Evolutionary conservation across 2,888 invertebrate genomes (phyloP).

Genomic region (Pedicia rivosa): DNA sequence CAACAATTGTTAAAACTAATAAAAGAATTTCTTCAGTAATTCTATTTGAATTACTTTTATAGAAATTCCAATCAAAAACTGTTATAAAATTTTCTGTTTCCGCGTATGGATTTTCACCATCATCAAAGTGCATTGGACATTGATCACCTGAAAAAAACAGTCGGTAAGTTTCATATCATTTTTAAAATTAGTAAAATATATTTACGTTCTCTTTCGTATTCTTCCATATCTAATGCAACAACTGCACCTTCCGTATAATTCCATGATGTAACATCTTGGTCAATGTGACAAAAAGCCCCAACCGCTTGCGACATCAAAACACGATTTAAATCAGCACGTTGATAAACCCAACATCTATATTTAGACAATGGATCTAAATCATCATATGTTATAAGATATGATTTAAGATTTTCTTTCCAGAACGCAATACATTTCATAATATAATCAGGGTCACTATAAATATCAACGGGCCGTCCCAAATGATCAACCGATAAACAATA

Average conservation of each 20-base stretch:
- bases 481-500: constrained; percentile 95
- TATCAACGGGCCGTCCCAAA: constrained; percentile 85
- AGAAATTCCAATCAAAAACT: constrained; percentile 46
- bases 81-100: constrained; percentile 54
- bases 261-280: constrained; percentile 79
- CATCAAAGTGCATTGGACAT: constrained; percentile 95
- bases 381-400: constrained; percentile 90
- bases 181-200: constrained; percentile 4
- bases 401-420: constrained; percentile 96
- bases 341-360: constrained; percentile 97
- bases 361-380: constrained; percentile 89
- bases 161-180: constrained; percentile 8
- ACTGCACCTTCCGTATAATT: constrained; percentile 86
- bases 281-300: constrained; percentile 79
- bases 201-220: constrained; percentile 71
- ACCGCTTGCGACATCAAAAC: constrained; percentile 73
- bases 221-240: constrained; percentile 78
- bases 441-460: constrained; percentile 89
- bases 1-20: no score
- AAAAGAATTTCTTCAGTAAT: neutral
- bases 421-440: constrained; percentile 93
- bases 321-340: constrained; percentile 81
- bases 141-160: constrained; percentile 43
- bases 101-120: constrained; percentile 76
- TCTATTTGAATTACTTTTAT: constrained; percentile 14